Base-by-base conservation (phyloP, 2,797 vertebrate species). In the Cetoscarus ocellatus region DNA sequence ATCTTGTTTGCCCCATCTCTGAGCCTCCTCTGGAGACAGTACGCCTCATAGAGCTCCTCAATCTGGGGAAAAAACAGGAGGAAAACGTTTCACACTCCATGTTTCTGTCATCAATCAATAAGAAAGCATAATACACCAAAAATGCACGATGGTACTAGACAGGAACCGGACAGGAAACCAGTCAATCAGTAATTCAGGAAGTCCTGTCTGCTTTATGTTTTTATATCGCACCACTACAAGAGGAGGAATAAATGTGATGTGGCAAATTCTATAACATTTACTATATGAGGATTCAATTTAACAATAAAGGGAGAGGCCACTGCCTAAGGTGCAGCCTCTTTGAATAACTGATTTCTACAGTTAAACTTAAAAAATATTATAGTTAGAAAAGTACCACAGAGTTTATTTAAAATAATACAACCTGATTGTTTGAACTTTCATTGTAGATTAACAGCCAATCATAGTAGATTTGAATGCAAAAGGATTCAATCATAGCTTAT, bases 1-100 rank as follows among this genome's bases (percentile, higher is more conserved):
- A 99, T 98, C 88, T 99, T 98, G 90, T 96, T 92, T 38, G 97
- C 97, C 7, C 98, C 97, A 14, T 98, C 97, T 0, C 97, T 92
- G 67, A 99, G 95, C 60, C 97, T 94, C 40, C 96, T 94, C 78
- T 98, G 97, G 85, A 98, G 96, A 84, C 97, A 98, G 74, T 99
- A 99, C 5, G 96, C 93, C 86, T 99, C 97, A 4, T 98, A 98
- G 0, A 98, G 93, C 91, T 99, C 98, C 3, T 99, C 98, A 0
- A 98, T 96, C 98, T 99, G 82, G 69, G 82, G 69, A 78, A 49
- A 69, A 17, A 36, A 54, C 35, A 77, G 5, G 54, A 19, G 3
- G 35, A 14, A 38, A 35, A 47, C 8, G 8, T 18, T 53, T 15
- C 5, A 10, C 2, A 53, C 4, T 36, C n/a, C 1, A 55, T 62